Percentiles rank a stretch among this genome's conserved stretches.
Evolutionary conservation across 2,113 vertebrate genomes (phyloP).

Genomic region (Perognathus longimembris): DNA sequence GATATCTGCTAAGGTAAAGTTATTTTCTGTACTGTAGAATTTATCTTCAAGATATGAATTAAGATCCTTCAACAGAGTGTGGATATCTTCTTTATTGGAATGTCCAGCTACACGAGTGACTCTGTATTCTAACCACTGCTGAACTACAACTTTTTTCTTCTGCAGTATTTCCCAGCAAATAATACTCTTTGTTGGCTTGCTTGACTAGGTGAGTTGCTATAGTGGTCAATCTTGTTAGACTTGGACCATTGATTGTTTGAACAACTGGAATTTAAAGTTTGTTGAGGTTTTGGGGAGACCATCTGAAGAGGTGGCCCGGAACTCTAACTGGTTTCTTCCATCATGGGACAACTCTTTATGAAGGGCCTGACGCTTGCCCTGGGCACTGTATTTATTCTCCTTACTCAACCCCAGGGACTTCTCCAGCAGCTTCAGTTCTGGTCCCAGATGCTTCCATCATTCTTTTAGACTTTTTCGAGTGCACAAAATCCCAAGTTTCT

Average conservation of each 20-base stretch:
- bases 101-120: conserved; percentile 90
- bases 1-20: conserved; percentile 94
- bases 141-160: conserved; percentile 94
- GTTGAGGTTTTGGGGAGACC: neutral
- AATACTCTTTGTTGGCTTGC: conserved; percentile 90
- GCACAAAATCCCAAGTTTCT: neutral
- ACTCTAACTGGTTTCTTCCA: neutral
- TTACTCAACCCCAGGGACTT: too few species aligned
- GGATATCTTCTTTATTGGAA: conserved; percentile 89
- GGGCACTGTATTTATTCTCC: too few species aligned
- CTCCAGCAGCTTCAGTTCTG: too few species aligned
- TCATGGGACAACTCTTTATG: neutral
- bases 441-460: too few species aligned
- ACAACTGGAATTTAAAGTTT: conserved; percentile 95
- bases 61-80: conserved; percentile 93
- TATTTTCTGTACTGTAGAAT: conserved; percentile 94
- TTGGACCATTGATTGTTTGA: too few species aligned
- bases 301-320: neutral
- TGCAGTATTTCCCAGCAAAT: conserved; percentile 90
- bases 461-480: too few species aligned
- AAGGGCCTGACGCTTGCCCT: too few species aligned
- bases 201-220: conserved; percentile 93
- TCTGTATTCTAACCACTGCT: conserved; percentile 96
- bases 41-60: conserved; percentile 96
- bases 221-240: too few species aligned